These are phyloP conservation scores for Aphelinus certus DNA, from an alignment of 1,140 invertebrate species.

Conservation along the genomic window DNA sequence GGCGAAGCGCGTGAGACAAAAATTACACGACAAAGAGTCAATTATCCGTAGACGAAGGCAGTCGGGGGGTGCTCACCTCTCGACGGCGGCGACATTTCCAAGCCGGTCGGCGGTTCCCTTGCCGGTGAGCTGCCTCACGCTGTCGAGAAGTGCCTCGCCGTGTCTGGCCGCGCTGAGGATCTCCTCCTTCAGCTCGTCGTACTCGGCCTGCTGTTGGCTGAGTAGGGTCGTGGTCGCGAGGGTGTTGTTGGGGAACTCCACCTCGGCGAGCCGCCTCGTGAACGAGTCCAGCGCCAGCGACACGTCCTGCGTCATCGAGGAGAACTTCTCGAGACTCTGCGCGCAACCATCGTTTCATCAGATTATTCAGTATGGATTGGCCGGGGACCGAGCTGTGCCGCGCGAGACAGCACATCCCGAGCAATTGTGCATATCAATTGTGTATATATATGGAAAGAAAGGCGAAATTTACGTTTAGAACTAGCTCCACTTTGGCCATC, in stretches of 20 bases:
- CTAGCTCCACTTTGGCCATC: background rate
- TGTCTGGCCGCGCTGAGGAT: constrained; percentile 82
- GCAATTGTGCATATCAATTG: too few relatives aligned
- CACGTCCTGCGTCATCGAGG: constrained; percentile 87
- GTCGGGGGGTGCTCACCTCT: constrained; percentile 72
- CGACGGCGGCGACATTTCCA: constrained; percentile 91
- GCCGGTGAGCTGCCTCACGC: constrained; percentile 69
- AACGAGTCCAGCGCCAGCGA: constrained; percentile 85
- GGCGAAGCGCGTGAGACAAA: too few relatives aligned
- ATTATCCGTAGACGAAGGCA: background rate
- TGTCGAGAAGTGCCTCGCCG: constrained; percentile 82
- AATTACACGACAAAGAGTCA: too few relatives aligned
- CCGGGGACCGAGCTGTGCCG: too few relatives aligned
- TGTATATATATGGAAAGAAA: too few relatives aligned
- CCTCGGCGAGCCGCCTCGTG: constrained; percentile 82
- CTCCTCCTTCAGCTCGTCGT: constrained; percentile 79
- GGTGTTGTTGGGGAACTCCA: constrained; percentile 87
- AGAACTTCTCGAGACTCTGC: constrained; percentile 95
- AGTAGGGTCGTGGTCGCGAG: constrained; percentile 76
- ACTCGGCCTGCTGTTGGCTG: constrained; percentile 73
- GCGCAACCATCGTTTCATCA: background rate
- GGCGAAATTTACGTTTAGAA: constrained; percentile 4
- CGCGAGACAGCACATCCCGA: too few relatives aligned
- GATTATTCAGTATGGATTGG: too few relatives aligned
- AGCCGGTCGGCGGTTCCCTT: constrained; percentile 72